Conservation (phyloP, 2,113 vertebrate genomes). For the Danionella cerebrum region DNA sequence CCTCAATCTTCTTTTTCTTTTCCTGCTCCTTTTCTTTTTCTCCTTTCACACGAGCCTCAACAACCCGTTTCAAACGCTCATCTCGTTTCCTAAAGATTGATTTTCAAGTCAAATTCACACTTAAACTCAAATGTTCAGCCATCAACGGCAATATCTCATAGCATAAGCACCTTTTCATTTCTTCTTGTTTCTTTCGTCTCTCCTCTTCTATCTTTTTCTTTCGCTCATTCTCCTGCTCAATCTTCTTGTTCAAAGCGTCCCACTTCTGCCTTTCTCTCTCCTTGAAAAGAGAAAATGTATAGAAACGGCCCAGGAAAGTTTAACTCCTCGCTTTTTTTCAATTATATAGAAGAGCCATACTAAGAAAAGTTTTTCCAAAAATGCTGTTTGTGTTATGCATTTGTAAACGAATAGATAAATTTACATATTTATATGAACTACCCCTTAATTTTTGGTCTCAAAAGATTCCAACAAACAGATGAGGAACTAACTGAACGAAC, state of each 20-base stretch:
- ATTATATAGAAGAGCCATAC: no score
- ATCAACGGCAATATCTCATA: neutral
- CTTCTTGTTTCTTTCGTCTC: slow-evolving; percentile 74
- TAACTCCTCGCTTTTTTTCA: no score
- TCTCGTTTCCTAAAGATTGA: slow-evolving; percentile 75
- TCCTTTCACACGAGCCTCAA: slow-evolving; percentile 79
- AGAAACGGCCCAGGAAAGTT: no score
- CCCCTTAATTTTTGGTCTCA: no score
- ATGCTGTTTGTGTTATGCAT: no score
- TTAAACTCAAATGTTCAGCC: no score
- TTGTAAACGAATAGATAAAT: no score
- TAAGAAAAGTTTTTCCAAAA: no score
- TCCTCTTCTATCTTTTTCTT: slow-evolving; percentile 86
- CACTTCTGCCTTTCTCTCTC: slow-evolving; percentile 79
- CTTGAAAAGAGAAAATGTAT: slow-evolving; percentile 47
- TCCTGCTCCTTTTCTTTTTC: slow-evolving; percentile 76
- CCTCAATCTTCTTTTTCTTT: slow-evolving; percentile 83
- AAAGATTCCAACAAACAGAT: neutral
- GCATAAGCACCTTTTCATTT: slow-evolving; percentile 68
- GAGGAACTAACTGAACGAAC: neutral
- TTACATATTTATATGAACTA: no score
- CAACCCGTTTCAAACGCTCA: slow-evolving; percentile 75
- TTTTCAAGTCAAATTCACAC: neutral
- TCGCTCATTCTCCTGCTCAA: slow-evolving; percentile 79
- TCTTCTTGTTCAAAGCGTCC: slow-evolving; percentile 79